phyloP scores from a whole-genome alignment of 37 sponge, comb jelly and placozoan genomes.

The Beroe forskalii region DNA sequence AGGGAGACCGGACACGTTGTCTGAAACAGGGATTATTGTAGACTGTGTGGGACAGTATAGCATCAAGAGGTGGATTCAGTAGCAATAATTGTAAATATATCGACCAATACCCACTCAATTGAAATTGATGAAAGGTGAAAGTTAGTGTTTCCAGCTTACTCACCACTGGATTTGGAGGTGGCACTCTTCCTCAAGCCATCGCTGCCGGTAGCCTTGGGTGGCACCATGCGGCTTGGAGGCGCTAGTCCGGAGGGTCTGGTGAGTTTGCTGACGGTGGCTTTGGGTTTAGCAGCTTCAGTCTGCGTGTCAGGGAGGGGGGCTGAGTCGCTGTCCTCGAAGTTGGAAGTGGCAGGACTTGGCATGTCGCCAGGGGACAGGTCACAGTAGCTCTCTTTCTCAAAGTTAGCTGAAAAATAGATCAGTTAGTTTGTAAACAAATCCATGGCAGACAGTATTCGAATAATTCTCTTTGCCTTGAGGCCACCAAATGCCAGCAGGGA shows the following conservation, averaged over 20 bases:
- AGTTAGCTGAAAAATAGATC: neutral
- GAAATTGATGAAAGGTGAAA: too few relatives aligned
- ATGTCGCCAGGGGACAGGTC: slow-evolving; percentile 31
- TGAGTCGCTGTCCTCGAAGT: neutral
- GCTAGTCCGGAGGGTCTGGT: slow-evolving; percentile 57
- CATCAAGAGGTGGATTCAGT: too few relatives aligned
- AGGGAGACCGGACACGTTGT: slow-evolving; percentile 18
- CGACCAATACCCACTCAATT: neutral
- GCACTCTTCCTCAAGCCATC: neutral
- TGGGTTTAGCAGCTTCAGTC: neutral
- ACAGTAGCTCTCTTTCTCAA: neutral
- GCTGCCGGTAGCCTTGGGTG: neutral
- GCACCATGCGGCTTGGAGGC: neutral
- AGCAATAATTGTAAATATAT: neutral
- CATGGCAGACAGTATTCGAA: too few relatives aligned
- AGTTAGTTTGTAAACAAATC: too few relatives aligned
- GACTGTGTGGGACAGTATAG: too few relatives aligned
- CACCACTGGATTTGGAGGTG: slow-evolving; percentile 20
- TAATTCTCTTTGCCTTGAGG: too few relatives aligned
- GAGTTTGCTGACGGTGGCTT: slow-evolving; percentile 13
- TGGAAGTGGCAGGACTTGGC: neutral
- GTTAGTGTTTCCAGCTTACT: too few relatives aligned
- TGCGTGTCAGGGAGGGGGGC: neutral
- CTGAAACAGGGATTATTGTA: neutral
- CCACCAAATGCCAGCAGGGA: too few relatives aligned